Conservation (phyloP, 2,113 vertebrate genomes). For the Brachypodius melanocephalos region DNA sequence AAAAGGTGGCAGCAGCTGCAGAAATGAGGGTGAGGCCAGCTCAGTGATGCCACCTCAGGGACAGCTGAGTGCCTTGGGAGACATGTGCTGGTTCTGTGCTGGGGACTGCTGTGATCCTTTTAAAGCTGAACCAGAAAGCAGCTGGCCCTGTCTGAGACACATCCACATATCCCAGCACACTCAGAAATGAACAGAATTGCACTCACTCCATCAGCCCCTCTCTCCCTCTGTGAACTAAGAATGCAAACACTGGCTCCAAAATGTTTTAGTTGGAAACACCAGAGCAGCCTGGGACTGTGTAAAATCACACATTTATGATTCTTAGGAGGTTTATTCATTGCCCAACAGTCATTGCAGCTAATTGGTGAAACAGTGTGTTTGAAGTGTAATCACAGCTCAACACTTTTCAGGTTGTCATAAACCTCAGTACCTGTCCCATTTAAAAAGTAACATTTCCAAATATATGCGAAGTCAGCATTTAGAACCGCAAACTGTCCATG, state of each 20-base stretch:
- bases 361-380: neutral
- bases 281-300: neutral
- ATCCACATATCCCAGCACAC: neutral
- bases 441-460: neutral
- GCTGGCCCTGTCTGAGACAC: neutral
- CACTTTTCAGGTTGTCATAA: neutral
- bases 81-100: fast-evolving
- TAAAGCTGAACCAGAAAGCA: neutral
- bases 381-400: neutral
- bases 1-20: neutral
- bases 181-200: neutral
- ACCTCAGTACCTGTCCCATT: neutral
- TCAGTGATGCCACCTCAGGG: neutral
- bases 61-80: neutral
- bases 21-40: fast-evolving
- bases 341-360: neutral
- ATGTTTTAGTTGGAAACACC: fast-evolving
- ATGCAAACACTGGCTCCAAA: neutral
- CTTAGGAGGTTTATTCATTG: neutral
- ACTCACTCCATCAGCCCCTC: neutral
- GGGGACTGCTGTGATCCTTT: neutral
- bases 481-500: fast-evolving
- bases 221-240: neutral
- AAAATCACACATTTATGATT: neutral
- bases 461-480: neutral